A percentile compares a stretch with the other conserved stretches of the same genome.
Evolutionary conservation across 2,797 vertebrate species (phyloP).

Genomic region (Yasuhikotakia modesta): DNA sequence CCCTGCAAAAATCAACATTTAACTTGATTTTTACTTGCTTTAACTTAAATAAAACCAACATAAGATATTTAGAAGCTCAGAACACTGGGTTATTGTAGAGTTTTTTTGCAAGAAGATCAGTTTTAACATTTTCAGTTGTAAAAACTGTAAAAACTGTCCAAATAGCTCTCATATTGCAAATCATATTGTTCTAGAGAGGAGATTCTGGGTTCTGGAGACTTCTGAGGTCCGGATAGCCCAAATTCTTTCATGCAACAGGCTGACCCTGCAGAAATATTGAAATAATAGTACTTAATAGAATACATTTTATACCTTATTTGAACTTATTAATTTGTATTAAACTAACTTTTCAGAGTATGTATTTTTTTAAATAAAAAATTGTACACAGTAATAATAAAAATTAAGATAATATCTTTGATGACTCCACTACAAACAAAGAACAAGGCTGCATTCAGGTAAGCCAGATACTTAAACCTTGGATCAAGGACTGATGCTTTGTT

Average conservation of each 20-base stretch:
- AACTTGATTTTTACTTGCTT: no score
- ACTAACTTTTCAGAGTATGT: neutral
- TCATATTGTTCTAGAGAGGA: neutral
- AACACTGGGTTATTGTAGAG: no score
- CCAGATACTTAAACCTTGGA: slow-evolving; percentile 34
- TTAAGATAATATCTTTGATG: neutral
- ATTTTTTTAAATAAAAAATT: neutral
- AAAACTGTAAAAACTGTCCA: no score
- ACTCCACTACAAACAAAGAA: neutral
- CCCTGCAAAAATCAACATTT: no score
- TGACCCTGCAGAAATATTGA: neutral
- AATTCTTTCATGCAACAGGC: no score
- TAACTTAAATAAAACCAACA: no score
- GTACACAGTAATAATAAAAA: neutral
- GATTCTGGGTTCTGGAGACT: neutral
- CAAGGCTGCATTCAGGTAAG: neutral
- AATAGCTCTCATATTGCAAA: neutral
- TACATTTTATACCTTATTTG: neutral
- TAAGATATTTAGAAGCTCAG: no score
- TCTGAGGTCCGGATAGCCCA: neutral
- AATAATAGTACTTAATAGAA: neutral
- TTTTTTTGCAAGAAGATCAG: no score
- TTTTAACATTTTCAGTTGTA: no score
- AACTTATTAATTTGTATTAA: no score
- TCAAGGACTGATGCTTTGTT: slow-evolving; percentile 42